phyloP scores from a whole-genome alignment of 1,140 invertebrate species.

The Drosophila parabipectinata region DNA sequence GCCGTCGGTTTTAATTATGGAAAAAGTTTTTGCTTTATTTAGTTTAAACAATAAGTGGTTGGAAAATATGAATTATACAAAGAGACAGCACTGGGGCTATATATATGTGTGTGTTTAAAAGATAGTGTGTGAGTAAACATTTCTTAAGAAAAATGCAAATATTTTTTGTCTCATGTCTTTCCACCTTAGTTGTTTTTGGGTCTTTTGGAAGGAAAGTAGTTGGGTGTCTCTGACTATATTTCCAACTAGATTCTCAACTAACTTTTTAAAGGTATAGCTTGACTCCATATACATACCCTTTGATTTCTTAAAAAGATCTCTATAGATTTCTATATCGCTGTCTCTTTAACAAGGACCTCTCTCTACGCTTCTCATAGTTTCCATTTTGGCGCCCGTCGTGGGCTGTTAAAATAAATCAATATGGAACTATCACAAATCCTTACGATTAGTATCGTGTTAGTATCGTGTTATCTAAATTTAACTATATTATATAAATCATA shows the following conservation, averaged over 20 bases:
- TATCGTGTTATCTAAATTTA: not conserved
- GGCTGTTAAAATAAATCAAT: too few relatives aligned
- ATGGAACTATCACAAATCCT: too few relatives aligned
- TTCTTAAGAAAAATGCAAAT: conserved; percentile 70
- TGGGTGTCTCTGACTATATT: not conserved
- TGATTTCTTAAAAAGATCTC: conserved; percentile 2
- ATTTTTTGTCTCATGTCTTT: conserved; percentile 47
- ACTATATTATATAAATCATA: not conserved
- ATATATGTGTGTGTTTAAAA: not conserved
- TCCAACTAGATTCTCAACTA: conserved; percentile 49
- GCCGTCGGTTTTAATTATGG: conserved; percentile 75
- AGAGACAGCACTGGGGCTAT: conserved; percentile 38
- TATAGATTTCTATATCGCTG: too few relatives aligned
- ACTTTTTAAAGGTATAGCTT: conserved; percentile 10
- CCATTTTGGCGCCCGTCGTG: not conserved
- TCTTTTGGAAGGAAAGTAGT: conserved; percentile 46
- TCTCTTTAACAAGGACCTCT: not conserved
- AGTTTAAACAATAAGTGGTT: conserved; percentile 79
- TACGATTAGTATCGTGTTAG: not conserved
- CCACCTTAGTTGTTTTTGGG: conserved; percentile 27
- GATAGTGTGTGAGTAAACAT: conserved; percentile 36
- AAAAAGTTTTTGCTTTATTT: conserved; percentile 80
- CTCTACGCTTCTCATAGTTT: not conserved
- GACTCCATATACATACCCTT: conserved; percentile 12
- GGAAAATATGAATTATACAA: conserved; percentile 78